Percentiles rank a stretch among this genome's conserved stretches.
phyloP scores from a whole-genome alignment of 2,113 vertebrate genomes.

The Campylomormyrus tamandua region DNA sequence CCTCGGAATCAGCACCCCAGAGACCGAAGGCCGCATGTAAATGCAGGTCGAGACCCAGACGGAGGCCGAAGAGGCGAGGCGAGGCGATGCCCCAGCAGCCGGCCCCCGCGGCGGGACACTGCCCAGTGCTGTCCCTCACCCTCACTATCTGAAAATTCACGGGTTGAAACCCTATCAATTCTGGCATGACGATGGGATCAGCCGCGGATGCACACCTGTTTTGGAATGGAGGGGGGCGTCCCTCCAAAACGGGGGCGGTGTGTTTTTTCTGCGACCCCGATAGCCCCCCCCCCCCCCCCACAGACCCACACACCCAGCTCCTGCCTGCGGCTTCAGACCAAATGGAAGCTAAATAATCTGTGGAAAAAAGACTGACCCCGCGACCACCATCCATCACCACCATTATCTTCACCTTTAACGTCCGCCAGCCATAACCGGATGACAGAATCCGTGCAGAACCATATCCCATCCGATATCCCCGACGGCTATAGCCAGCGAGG shows the following conservation, averaged over 20 bases:
- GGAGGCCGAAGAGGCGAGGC: background rate
- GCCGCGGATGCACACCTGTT: background rate
- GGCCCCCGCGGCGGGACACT: background rate
- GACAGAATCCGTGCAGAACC: background rate
- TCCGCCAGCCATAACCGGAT: background rate
- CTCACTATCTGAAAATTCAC: background rate
- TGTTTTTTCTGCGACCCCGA: background rate
- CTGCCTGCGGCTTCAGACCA: background rate
- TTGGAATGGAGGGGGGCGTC: background rate
- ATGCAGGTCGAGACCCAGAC: background rate
- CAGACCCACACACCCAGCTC: background rate
- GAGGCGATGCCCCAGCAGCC: background rate
- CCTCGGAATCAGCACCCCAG: background rate
- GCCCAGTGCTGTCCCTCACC: background rate
- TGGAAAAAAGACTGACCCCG: background rate
- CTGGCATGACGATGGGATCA: background rate
- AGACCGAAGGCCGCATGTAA: background rate
- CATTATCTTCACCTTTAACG: background rate
- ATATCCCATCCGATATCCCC: background rate
- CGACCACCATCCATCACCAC: background rate
- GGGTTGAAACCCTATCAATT: background rate
- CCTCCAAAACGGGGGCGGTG: background rate
- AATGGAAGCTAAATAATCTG: conserved; percentile 2
- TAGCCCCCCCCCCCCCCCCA: background rate
- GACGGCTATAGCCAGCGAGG: background rate